Evolutionary conservation across 2,113 vertebrate species (phyloP).

Genomic region (Seriola quinqueradiata): DNA sequence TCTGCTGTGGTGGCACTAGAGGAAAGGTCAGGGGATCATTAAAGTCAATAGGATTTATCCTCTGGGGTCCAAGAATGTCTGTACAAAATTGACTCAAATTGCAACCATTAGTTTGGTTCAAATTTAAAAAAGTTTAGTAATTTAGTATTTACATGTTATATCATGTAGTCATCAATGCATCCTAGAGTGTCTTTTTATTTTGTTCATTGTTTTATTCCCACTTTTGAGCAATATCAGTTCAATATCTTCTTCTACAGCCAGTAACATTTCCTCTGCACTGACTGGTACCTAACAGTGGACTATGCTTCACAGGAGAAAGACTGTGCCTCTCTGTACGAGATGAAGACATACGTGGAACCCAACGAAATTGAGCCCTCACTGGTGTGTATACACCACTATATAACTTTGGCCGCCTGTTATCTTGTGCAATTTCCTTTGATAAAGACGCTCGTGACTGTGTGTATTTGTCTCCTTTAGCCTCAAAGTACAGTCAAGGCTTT

Average conservation of each 20-base stretch:
- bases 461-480: slow-evolving; percentile 82
- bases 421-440: neutral
- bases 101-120: too few relatives aligned
- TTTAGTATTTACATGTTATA: too few relatives aligned
- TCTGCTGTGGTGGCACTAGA: neutral
- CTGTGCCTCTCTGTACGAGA: slow-evolving; percentile 89
- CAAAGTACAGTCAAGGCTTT: slow-evolving; percentile 91
- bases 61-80: too few relatives aligned
- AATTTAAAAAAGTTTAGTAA: too few relatives aligned
- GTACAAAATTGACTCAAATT: too few relatives aligned
- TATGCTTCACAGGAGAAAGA: slow-evolving; percentile 87
- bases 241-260: neutral
- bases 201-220: too few relatives aligned
- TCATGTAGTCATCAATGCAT: too few relatives aligned
- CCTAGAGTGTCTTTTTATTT: too few relatives aligned
- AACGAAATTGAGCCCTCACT: slow-evolving; percentile 91
- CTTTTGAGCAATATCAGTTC: neutral
- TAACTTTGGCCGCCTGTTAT: neutral
- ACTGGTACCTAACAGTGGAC: neutral
- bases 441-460: neutral
- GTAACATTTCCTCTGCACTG: neutral
- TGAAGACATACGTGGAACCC: slow-evolving; percentile 94
- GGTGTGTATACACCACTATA: slow-evolving; percentile 78
- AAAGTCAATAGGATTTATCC: too few relatives aligned
- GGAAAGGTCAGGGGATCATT: too few relatives aligned